A percentile compares a stretch with the other conserved stretches of the same genome.
Conservation (phyloP, 2,113 vertebrate genomes). For the Dryoscopus gambensis region DNA sequence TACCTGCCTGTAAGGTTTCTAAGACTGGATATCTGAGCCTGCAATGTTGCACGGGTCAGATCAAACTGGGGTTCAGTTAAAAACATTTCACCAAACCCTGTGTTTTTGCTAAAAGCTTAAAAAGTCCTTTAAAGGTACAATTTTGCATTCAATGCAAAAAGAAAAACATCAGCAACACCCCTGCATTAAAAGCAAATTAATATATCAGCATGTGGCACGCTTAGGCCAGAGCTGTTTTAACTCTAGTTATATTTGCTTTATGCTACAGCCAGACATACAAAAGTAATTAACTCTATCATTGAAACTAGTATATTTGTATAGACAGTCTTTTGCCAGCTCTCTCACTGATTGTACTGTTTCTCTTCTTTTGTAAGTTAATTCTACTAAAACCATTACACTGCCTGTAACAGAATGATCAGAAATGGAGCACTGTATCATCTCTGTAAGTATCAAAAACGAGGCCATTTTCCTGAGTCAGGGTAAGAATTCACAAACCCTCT, state of each 20-base stretch:
- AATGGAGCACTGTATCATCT: neutral
- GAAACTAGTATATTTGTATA: neutral
- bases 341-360: neutral
- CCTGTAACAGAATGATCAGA: neutral
- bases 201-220: neutral
- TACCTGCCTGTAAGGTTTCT: neutral
- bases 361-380: neutral
- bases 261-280: neutral
- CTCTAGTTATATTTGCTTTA: neutral
- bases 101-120: neutral
- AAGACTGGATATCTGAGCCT: neutral
- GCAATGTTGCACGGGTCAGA: neutral
- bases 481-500: neutral
- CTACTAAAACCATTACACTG: conserved; percentile 3
- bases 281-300: conserved; percentile 25
- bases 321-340: neutral
- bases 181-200: neutral
- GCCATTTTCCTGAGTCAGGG: neutral
- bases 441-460: neutral
- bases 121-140: neutral
- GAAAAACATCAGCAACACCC: neutral
- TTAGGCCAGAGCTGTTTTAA: neutral
- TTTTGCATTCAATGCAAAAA: neutral
- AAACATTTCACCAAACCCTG: neutral
- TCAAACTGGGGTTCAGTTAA: neutral